Base-by-base conservation (phyloP, 2,797 vertebrate genomes). In the Myotis myotis region DNA sequence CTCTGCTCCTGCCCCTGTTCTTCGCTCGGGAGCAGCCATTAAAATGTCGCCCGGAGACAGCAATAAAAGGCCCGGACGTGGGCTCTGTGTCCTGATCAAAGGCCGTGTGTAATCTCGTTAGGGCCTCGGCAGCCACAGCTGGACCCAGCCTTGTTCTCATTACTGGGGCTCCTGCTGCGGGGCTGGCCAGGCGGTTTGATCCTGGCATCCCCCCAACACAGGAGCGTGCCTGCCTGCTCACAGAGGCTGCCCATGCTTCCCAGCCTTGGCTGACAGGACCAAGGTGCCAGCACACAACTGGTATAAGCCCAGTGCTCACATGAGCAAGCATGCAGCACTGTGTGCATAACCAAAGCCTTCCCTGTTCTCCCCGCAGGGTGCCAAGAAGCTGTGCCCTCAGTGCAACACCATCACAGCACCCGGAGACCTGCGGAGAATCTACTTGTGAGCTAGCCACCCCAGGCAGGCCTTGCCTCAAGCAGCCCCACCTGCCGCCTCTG, bases 391-490 rank as follows among this genome's bases (percentile, higher is more conserved):
- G 79, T 99, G 99, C 98, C 99, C 99, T 68, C 99, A 99, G 98
- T 99, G 99, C 98, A 99, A 99, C 98, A 99, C 99, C 98, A 99
- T 99, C 99, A 99, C 99, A 8, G 99, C 99, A 30, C 99, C 99
- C 0, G 99, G 99, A 97, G 99, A 99, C 98, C 99, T 99, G 97
- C 98, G 99, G 96, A 99, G 99, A 86, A 99, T 99, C 97, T 99
- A 99, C 98, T 99, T 99, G 99, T 99, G 99, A 99, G 98, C 97
- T 94, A 76, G 98, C 92, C 92, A 66, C 92, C 92, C 25, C 0
- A 81, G 96, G 96, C 97, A 96, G 97, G 97, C 97, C 94, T 89
- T 33, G 89, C 94, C 87, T 93, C 19, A 0, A 83, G 95, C 88
- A 96, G 72, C 86, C 86, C 78, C n/a, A 38, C 89, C 80, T 94